Conservation (phyloP, 2,797 vertebrate species). For the Bradypus variegatus region DNA sequence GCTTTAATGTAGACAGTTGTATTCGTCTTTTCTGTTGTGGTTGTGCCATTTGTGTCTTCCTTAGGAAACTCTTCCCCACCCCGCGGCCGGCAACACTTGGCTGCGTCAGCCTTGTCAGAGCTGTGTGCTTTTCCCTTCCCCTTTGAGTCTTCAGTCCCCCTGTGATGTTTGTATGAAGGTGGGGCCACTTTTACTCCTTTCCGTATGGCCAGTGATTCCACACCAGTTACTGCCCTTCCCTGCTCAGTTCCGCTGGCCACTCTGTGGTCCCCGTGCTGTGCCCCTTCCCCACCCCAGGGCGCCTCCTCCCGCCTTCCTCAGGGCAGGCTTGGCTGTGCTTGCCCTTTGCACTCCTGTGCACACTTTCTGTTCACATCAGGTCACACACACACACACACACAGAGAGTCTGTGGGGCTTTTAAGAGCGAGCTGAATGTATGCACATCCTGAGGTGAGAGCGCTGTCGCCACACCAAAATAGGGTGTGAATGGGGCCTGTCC, state of each 20-base stretch:
- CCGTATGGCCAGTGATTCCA: neutral
- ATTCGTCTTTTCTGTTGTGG: rapidly evolving
- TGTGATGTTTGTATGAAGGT: too few species aligned
- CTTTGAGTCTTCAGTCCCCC: rapidly evolving
- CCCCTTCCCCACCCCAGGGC: neutral
- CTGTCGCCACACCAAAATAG: neutral
- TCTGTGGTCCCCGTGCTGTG: neutral
- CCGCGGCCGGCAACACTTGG: too few species aligned
- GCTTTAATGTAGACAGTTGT: neutral
- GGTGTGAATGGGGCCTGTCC: neutral
- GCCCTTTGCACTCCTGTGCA: neutral
- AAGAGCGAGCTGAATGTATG: neutral
- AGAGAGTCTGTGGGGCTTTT: neutral
- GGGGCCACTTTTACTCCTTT: neutral
- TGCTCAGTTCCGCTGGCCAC: too few species aligned
- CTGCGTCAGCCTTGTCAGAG: too few species aligned
- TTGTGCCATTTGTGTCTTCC: neutral
- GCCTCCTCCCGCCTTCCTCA: neutral
- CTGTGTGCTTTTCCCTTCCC: neutral
- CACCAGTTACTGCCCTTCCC: neutral
- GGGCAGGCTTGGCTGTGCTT: neutral
- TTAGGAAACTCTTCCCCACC: neutral
- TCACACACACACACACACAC: too few species aligned
- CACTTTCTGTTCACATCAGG: neutral
- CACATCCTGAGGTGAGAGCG: neutral